phyloP scores from a whole-genome alignment of 2,888 invertebrate genomes.

The Mylabris sibirica region DNA sequence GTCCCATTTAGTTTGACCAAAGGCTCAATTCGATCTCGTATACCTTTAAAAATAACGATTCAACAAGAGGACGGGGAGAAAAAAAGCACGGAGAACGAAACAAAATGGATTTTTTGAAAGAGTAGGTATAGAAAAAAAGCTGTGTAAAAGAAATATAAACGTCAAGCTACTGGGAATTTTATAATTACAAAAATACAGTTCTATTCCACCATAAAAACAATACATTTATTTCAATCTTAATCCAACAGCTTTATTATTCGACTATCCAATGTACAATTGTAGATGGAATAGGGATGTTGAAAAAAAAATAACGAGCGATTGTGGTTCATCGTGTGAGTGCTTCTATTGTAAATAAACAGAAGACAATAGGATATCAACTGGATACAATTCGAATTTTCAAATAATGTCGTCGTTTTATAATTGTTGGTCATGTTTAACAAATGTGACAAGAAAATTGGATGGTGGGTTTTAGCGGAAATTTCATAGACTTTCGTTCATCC shows the following conservation, averaged over 20 bases:
- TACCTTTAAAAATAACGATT: conserved; percentile 13
- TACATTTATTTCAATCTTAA: conserved; percentile 24
- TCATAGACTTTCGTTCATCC: neutral
- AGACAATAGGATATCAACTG: conserved; percentile 23
- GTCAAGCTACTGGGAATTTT: neutral
- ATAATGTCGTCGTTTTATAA: conserved; percentile 23
- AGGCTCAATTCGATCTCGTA: conserved; percentile 13
- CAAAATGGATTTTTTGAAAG: conserved; percentile 9
- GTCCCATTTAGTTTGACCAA: conserved; percentile 9
- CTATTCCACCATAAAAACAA: neutral
- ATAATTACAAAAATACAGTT: conserved; percentile 11
- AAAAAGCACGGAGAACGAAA: neutral
- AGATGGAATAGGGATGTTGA: neutral
- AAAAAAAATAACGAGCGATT: conserved; percentile 19
- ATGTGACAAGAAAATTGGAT: conserved; percentile 22
- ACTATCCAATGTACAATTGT: conserved; percentile 9
- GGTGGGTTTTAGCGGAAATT: neutral
- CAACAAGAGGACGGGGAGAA: neutral
- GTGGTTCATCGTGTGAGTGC: conserved; percentile 14
- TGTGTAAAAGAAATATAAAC: neutral
- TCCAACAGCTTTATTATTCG: conserved; percentile 21
- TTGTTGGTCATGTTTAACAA: conserved; percentile 26
- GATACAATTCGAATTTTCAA: conserved; percentile 23
- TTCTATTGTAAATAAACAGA: neutral
- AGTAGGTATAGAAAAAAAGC: neutral